phyloP scores from a whole-genome alignment of 2,888 invertebrate genomes.

The Lithophane semibrunnea region DNA sequence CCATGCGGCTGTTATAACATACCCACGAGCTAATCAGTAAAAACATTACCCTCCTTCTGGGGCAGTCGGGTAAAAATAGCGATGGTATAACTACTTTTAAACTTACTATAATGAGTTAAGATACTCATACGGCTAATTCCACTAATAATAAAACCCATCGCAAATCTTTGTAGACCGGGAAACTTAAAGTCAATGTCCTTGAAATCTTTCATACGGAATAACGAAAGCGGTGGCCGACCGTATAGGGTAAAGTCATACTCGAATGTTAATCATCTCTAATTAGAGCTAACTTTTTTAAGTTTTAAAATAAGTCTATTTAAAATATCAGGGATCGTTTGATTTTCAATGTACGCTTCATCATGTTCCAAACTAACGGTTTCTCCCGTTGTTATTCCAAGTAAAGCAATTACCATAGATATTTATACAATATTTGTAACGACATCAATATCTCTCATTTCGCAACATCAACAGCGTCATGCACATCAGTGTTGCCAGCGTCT shows the following conservation, averaged over 20 bases:
- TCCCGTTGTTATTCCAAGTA: slow-evolving; percentile 24
- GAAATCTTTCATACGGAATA: slow-evolving; percentile 35
- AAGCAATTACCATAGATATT: slow-evolving; percentile 50
- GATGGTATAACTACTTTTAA: too few relatives aligned
- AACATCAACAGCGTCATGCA: slow-evolving; percentile 60
- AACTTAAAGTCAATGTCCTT: slow-evolving; percentile 22
- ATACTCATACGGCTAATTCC: too few relatives aligned
- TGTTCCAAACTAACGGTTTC: background rate
- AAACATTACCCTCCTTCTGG: too few relatives aligned
- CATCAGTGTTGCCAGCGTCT: slow-evolving; percentile 64
- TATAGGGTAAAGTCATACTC: background rate
- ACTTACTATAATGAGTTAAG: too few relatives aligned
- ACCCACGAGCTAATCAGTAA: background rate
- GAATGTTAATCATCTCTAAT: background rate
- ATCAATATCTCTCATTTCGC: slow-evolving; percentile 61
- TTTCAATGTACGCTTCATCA: background rate
- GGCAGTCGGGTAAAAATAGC: too few relatives aligned
- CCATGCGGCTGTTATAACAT: background rate
- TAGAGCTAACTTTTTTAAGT: background rate
- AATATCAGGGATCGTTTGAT: background rate
- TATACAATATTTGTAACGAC: slow-evolving; percentile 57
- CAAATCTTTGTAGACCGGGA: background rate
- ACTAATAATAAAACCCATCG: too few relatives aligned
- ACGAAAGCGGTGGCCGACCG: background rate
- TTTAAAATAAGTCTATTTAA: background rate